A percentile compares a stretch with the other conserved stretches of the same genome.
phyloP scores from a whole-genome alignment of 2,888 invertebrate species.

The Acrobasis suavella region DNA sequence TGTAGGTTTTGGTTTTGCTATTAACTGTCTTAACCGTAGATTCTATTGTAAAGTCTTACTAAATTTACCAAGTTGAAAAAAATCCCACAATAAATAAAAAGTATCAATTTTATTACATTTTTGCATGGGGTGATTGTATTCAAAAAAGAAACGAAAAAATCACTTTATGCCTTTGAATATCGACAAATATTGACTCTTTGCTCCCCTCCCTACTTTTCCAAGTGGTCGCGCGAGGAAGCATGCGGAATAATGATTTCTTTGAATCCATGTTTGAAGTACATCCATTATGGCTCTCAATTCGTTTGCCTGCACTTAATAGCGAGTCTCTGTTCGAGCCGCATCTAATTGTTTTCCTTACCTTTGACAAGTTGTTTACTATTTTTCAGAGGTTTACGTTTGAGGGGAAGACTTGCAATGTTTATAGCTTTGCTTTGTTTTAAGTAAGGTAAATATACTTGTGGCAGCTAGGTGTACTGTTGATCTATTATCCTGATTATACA shows the following conservation, averaged over 20 bases:
- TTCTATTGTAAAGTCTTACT: too few species aligned
- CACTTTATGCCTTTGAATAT: constrained; percentile 18
- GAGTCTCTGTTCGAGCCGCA: constrained; percentile 59
- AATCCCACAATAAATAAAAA: background rate
- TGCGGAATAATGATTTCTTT: constrained; percentile 82
- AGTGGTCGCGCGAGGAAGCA: constrained; percentile 79
- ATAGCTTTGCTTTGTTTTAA: too few species aligned
- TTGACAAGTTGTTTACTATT: constrained; percentile 39
- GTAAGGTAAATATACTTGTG: too few species aligned
- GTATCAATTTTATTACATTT: background rate
- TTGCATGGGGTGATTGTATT: background rate
- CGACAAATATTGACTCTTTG: constrained; percentile 25
- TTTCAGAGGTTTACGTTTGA: background rate
- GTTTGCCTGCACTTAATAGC: constrained; percentile 78
- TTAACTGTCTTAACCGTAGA: too few species aligned
- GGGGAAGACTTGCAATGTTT: background rate
- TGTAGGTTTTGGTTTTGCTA: too few species aligned
- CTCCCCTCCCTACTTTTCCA: constrained; percentile 59
- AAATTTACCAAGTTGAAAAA: too few species aligned
- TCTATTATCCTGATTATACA: too few species aligned
- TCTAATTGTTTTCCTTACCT: constrained; percentile 79
- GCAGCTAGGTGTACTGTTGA: too few species aligned
- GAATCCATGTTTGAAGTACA: constrained; percentile 77
- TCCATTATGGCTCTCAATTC: constrained; percentile 75
- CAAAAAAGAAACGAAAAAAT: background rate